Conservation (phyloP, 1,140 invertebrate species). For the Formica selysi region DNA sequence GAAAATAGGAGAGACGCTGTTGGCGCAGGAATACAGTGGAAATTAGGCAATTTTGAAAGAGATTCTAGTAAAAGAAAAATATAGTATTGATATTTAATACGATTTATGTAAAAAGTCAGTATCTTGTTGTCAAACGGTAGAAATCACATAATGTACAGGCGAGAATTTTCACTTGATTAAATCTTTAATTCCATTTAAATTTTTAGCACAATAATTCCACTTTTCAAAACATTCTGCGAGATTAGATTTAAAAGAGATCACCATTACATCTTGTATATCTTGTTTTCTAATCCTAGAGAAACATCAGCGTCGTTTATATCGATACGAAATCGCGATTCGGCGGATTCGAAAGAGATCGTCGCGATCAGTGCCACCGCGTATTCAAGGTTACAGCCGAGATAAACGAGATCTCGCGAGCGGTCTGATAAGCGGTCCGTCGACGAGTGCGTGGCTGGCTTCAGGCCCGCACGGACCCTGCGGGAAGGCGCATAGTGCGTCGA, state of each 20-base stretch:
- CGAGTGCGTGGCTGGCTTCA: constrained; percentile 73
- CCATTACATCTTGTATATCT: neutral
- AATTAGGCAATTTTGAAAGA: neutral
- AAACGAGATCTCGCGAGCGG: constrained; percentile 73
- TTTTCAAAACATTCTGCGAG: neutral
- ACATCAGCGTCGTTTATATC: neutral
- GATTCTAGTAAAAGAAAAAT: neutral
- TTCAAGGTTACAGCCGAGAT: constrained; percentile 83
- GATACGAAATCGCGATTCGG: constrained; percentile 9
- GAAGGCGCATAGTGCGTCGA: constrained; percentile 40
- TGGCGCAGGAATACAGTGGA: neutral
- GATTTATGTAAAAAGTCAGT: neutral
- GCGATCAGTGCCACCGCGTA: constrained; percentile 42
- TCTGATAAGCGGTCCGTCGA: constrained; percentile 73
- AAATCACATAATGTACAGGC: neutral
- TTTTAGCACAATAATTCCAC: neutral
- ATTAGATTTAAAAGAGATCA: neutral
- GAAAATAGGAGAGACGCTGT: neutral
- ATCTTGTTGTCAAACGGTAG: neutral
- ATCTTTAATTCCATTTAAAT: neutral
- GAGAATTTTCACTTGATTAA: neutral
- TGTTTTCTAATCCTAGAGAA: neutral
- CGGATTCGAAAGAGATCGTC: constrained; percentile 11
- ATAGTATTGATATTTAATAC: neutral
- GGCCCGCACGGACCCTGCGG: constrained; percentile 69